A percentile compares a stretch with the other conserved stretches of the same genome.
phyloP scores from a whole-genome alignment of 2,797 vertebrate species.

The Muraenolepis orangiensis region DNA sequence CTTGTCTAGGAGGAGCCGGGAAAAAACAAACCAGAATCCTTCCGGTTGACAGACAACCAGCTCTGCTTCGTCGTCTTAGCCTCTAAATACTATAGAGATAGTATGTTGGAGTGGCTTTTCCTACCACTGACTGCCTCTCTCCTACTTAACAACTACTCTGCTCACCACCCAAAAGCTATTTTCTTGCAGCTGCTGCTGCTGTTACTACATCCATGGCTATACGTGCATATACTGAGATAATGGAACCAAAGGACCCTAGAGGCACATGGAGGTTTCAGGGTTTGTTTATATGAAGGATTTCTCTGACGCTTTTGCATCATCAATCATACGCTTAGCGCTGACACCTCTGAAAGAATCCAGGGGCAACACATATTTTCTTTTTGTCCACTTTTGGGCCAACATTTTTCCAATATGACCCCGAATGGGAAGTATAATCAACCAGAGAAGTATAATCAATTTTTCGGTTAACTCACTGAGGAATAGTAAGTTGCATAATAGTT shows the following conservation, averaged over 20 bases:
- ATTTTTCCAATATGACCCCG: conserved; percentile 5
- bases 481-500: background rate
- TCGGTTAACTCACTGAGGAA: background rate
- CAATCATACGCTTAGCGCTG: conserved; percentile 2
- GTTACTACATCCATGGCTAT: background rate
- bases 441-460: background rate
- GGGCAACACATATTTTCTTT: background rate
- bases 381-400: background rate
- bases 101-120: background rate
- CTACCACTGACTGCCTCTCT: background rate
- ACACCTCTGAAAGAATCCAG: background rate
- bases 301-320: conserved; percentile 2
- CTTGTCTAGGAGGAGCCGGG: too few relatives aligned
- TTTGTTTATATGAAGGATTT: background rate
- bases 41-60: background rate
- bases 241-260: background rate
- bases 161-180: background rate
- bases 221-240: background rate
- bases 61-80: background rate
- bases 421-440: background rate
- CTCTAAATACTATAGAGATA: background rate
- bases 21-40: background rate
- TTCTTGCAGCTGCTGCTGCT: background rate
- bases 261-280: background rate
- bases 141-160: background rate